Conservation (phyloP, 1,140 invertebrate species). For the Heliconius himera region DNA sequence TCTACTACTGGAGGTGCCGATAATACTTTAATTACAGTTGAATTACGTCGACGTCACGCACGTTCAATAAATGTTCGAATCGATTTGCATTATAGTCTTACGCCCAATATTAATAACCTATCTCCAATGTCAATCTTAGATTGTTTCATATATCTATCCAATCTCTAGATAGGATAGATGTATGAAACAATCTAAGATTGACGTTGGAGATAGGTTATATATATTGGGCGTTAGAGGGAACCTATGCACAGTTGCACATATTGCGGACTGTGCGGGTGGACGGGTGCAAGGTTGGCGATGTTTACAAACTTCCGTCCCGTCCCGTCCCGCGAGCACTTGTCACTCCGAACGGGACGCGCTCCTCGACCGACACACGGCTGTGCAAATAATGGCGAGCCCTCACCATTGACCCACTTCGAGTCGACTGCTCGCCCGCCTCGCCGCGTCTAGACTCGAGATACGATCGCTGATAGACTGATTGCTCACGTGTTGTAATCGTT, state of each 20-base stretch:
- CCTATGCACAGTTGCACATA: background rate
- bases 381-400: conserved; percentile 78
- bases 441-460: conserved; percentile 70
- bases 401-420: conserved; percentile 72
- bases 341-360: conserved; percentile 54
- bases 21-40: conserved; percentile 52
- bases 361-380: conserved; percentile 69
- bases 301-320: conserved; percentile 80
- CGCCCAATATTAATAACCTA: too few relatives aligned
- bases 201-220: too few relatives aligned
- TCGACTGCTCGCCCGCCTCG: conserved; percentile 44
- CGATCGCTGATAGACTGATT: conserved; percentile 64
- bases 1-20: conserved; percentile 19
- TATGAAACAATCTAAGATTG: too few relatives aligned
- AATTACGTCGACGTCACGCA: conserved; percentile 46
- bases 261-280: background rate
- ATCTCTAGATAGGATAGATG: too few relatives aligned
- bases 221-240: too few relatives aligned
- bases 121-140: too few relatives aligned
- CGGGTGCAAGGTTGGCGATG: conserved; percentile 75
- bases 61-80: conserved; percentile 47
- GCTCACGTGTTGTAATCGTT: conserved; percentile 44
- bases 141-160: too few relatives aligned
- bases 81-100: conserved; percentile 52
- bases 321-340: conserved; percentile 68